phyloP scores from a whole-genome alignment of 1,140 invertebrate genomes.

The Panagrolaimus sp. region DNA sequence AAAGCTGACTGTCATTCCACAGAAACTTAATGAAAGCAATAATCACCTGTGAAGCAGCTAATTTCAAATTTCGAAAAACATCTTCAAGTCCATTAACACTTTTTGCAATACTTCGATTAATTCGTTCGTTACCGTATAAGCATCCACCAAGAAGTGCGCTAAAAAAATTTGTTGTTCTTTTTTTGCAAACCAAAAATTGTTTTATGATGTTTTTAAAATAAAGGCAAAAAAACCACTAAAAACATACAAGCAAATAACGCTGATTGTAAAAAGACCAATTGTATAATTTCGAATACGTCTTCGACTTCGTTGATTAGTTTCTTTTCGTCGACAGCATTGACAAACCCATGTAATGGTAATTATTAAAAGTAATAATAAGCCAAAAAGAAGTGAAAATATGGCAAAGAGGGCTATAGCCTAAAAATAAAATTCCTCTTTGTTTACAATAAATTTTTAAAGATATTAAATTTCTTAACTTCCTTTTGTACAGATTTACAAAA shows the following conservation, averaged over 20 bases:
- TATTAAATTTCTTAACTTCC: too few relatives aligned
- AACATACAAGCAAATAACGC: slow-evolving; percentile 27
- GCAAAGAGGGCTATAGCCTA: slow-evolving; percentile 18
- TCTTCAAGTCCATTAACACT: slow-evolving; percentile 14
- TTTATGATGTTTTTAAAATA: not conserved
- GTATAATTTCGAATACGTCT: slow-evolving; percentile 15
- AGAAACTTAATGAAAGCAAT: not conserved
- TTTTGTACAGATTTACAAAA: too few relatives aligned
- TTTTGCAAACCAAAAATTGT: not conserved
- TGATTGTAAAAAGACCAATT: slow-evolving; percentile 16
- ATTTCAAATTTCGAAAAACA: slow-evolving; percentile 21
- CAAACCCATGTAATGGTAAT: slow-evolving; percentile 20
- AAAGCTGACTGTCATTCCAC: not conserved
- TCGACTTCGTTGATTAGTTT: not conserved
- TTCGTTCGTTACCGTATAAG: slow-evolving; percentile 20
- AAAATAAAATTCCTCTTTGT: not conserved
- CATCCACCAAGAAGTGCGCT: slow-evolving; percentile 19
- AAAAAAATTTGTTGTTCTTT: not conserved
- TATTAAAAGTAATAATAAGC: slow-evolving; percentile 20
- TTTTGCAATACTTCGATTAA: slow-evolving; percentile 18
- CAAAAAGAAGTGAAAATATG: slow-evolving; percentile 14
- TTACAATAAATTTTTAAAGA: too few relatives aligned
- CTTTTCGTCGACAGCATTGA: slow-evolving; percentile 18
- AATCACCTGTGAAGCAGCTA: slow-evolving; percentile 13
- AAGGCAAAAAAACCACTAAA: not conserved